phyloP scores from a whole-genome alignment of 2,797 vertebrate genomes.

The Pseudopleuronectes americanus region DNA sequence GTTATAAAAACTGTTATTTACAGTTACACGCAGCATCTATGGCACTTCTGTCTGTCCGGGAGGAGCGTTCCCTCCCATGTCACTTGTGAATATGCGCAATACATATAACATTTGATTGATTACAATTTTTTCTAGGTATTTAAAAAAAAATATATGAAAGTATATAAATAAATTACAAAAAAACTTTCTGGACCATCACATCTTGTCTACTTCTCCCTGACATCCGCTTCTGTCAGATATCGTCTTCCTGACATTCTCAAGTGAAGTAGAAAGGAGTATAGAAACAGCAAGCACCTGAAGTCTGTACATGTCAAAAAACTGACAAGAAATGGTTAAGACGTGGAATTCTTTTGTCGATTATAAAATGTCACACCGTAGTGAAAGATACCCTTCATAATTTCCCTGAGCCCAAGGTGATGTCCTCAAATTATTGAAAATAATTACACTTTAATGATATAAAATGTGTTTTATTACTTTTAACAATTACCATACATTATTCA shows the following conservation, averaged over 20 bases:
- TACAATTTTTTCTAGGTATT: background rate
- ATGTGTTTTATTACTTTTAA: constrained; percentile 9
- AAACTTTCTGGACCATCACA: background rate
- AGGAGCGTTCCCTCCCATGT: no score
- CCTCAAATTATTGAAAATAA: constrained; percentile 1
- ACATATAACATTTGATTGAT: no score
- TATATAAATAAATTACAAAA: no score
- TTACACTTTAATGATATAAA: constrained; percentile 11
- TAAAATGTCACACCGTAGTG: background rate
- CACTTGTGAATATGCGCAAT: no score
- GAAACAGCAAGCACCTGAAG: background rate
- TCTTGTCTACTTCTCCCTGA: background rate
- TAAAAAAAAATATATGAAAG: no score
- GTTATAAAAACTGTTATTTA: no score
- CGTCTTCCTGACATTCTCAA: background rate
- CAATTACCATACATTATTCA: constrained; percentile 8
- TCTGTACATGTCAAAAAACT: background rate
- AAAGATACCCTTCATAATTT: background rate
- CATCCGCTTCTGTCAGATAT: background rate
- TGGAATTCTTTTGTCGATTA: background rate
- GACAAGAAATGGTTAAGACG: background rate
- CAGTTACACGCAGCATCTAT: no score
- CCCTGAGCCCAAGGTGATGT: constrained; percentile 3
- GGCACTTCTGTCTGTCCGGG: no score
- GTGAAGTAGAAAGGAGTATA: background rate